phyloP scores from a whole-genome alignment of 2,888 invertebrate species.

The Eulithis prunata region DNA sequence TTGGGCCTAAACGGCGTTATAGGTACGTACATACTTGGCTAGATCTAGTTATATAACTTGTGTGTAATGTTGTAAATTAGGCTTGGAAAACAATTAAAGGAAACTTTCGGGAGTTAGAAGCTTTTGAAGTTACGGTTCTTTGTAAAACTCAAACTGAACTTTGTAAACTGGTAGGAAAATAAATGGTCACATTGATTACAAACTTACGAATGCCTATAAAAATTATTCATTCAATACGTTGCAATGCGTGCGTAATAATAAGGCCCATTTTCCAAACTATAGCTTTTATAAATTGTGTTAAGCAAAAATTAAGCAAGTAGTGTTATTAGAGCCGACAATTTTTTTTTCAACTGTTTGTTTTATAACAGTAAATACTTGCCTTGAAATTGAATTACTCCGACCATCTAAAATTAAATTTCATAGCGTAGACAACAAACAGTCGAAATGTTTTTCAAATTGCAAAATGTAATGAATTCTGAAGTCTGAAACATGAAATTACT shows the following conservation, averaged over 20 bases:
- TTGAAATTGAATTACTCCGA: constrained; percentile 16
- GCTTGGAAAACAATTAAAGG: neutral
- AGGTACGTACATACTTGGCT: no score
- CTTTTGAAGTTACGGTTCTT: constrained; percentile 1
- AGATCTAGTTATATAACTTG: no score
- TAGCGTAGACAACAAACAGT: constrained; percentile 17
- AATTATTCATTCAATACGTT: no score
- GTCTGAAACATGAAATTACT: constrained; percentile 23
- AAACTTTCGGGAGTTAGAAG: neutral
- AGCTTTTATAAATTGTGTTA: no score
- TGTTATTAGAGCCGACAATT: neutral
- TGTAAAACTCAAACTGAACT: neutral
- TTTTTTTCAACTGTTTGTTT: constrained; percentile 14
- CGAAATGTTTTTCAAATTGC: constrained; percentile 14
- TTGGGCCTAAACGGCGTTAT: no score
- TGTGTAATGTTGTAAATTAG: neutral
- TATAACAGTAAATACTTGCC: constrained; percentile 6
- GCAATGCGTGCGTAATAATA: no score
- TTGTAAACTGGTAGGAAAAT: neutral
- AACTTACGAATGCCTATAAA: no score
- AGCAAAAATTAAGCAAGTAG: no score
- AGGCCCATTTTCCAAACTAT: no score
- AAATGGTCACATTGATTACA: neutral
- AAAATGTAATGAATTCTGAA: constrained; percentile 21
- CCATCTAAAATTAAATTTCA: constrained; percentile 16